phyloP scores from a whole-genome alignment of 2,797 vertebrate species.

The Sebastes vulpes region DNA sequence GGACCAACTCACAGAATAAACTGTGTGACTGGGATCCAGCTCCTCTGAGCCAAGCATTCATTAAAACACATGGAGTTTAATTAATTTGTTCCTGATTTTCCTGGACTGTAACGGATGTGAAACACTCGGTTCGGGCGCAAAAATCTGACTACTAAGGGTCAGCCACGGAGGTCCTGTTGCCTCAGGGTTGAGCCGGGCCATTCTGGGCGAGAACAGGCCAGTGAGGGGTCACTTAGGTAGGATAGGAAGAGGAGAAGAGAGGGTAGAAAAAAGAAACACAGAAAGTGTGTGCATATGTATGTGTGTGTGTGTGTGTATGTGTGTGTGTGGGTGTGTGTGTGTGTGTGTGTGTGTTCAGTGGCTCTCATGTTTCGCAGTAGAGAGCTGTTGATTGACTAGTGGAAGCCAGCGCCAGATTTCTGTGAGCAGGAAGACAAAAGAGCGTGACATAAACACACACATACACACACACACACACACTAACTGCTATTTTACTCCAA shows the following conservation, averaged over 20 bases:
- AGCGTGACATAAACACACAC: constrained; percentile 41
- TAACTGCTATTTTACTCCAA: background rate
- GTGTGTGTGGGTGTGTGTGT: background rate
- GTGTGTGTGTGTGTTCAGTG: constrained; percentile 10
- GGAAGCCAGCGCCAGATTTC: constrained; percentile 55
- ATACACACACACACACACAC: constrained; percentile 18
- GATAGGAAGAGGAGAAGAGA: background rate
- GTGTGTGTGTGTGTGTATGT: background rate
- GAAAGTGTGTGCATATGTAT: background rate
- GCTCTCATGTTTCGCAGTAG: constrained; percentile 47
- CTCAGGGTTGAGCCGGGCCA: background rate
- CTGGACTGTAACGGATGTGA: constrained; percentile 32
- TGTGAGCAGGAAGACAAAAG: constrained; percentile 60
- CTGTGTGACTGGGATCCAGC: constrained; percentile 21
- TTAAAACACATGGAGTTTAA: constrained; percentile 41
- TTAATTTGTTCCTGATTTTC: constrained; percentile 22
- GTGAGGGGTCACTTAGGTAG: background rate
- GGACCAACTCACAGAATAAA: constrained; percentile 44
- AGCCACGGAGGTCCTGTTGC: constrained; percentile 8
- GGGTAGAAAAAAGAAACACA: background rate
- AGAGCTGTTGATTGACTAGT: constrained; percentile 59
- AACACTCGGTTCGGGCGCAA: background rate
- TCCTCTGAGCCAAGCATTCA: constrained; percentile 39
- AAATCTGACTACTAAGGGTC: constrained; percentile 25
- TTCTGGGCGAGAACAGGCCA: constrained; percentile 19